Conservation (phyloP, 2,888 invertebrate species). For the Auanema freiburgensis region DNA sequence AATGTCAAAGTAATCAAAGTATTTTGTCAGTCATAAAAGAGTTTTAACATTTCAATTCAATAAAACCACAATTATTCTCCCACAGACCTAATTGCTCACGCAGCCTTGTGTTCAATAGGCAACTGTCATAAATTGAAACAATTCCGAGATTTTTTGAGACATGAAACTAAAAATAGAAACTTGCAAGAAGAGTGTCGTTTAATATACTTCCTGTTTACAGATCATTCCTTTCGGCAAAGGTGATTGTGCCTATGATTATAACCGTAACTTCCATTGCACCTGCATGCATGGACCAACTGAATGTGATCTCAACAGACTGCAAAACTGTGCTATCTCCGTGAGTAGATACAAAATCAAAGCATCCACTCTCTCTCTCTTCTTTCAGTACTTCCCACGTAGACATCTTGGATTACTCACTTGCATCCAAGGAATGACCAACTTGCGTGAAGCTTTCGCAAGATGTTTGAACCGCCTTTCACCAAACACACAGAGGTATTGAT, state of each 20-base stretch:
- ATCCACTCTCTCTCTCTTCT: not conserved
- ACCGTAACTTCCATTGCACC: conserved; percentile 57
- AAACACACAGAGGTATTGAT: conserved; percentile 48
- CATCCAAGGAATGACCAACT: conserved; percentile 57
- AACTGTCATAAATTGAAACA: not conserved
- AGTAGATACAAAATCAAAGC: conserved; percentile 19
- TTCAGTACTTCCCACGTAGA: conserved; percentile 57
- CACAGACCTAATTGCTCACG: too few relatives aligned
- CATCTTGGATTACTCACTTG: conserved; percentile 61
- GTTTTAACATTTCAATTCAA: not conserved
- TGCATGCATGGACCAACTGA: conserved; percentile 64
- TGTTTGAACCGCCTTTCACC: conserved; percentile 58
- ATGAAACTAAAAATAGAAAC: conserved; percentile 1
- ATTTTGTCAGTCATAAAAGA: conserved; percentile 2
- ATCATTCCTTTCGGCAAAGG: conserved; percentile 63
- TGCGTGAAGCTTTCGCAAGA: conserved; percentile 58
- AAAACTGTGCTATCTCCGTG: conserved; percentile 62
- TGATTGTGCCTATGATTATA: conserved; percentile 60
- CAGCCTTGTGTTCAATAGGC: too few relatives aligned
- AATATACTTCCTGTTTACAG: conserved; percentile 27
- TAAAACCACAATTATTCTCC: not conserved
- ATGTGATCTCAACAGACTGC: conserved; percentile 60
- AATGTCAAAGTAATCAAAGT: conserved; percentile 4
- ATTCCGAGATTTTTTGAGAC: not conserved
- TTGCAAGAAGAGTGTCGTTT: not conserved